Evolutionary conservation across 2,888 invertebrate genomes (phyloP).

Genomic region (Oscheius onirici): DNA sequence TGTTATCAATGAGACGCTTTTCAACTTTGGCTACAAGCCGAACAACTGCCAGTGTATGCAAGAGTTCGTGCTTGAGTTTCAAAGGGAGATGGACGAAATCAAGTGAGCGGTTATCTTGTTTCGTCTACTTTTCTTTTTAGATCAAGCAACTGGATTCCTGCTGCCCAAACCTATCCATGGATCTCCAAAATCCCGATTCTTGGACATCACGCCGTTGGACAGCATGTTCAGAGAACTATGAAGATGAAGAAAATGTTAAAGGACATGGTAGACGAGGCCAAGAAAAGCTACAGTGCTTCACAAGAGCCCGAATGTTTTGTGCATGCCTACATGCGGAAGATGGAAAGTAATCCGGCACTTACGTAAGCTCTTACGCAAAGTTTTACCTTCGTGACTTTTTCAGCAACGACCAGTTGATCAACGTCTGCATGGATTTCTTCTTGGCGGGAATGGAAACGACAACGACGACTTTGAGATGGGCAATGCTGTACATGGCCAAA

Average conservation of each 20-base stretch:
- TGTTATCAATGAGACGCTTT: conserved; percentile 52
- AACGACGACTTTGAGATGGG: conserved; percentile 51
- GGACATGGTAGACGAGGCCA: conserved; percentile 26
- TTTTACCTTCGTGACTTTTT: not conserved
- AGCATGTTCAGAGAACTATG: not conserved
- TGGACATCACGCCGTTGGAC: conserved; percentile 15
- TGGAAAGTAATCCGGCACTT: not conserved
- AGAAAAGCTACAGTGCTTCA: conserved; percentile 25
- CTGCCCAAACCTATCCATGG: conserved; percentile 29
- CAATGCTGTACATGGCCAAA: conserved; percentile 48
- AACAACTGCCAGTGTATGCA: conserved; percentile 37
- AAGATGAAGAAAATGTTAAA: not conserved
- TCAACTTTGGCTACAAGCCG: conserved; percentile 44
- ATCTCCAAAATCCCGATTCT: conserved; percentile 10
- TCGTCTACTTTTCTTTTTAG: too few relatives aligned
- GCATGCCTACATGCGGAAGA: conserved; percentile 45
- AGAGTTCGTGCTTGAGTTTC: conserved; percentile 18
- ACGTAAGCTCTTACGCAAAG: not conserved
- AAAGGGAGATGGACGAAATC: not conserved
- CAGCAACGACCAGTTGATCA: conserved; percentile 24
- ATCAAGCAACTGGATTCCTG: not conserved
- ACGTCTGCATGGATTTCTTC: conserved; percentile 49
- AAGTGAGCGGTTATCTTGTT: not conserved
- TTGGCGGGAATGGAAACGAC: conserved; percentile 63
- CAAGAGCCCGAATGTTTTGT: conserved; percentile 45